A percentile compares a stretch with the other conserved stretches of the same genome.
Evolutionary conservation across 30 jellyfish, hydroid and myxozoan genomes (phyloP).

Genomic region (Aurelia sp.): DNA sequence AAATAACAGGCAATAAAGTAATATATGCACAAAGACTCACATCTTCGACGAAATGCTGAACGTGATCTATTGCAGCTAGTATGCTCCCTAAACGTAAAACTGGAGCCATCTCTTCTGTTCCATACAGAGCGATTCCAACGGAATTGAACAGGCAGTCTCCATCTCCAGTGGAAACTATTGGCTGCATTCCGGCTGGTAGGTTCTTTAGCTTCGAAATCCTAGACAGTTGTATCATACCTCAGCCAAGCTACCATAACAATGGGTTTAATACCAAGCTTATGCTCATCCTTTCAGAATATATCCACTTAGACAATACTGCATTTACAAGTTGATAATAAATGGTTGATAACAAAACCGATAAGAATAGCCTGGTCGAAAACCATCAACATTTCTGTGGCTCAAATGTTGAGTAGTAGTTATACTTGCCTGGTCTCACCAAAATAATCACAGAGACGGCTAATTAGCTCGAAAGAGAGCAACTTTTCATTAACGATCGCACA

Average conservation of each 20-base stretch:
- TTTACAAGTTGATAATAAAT: not conserved
- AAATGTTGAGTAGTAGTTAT: no score
- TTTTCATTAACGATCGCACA: no score
- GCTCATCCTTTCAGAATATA: not conserved
- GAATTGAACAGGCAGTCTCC: conserved; percentile 11
- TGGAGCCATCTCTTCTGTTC: not conserved
- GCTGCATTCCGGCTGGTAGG: conserved; percentile 10
- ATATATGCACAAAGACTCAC: not conserved
- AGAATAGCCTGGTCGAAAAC: no score
- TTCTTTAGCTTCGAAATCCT: conserved; percentile 7
- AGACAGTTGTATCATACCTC: not conserved
- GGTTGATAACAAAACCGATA: no score
- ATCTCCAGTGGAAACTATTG: conserved; percentile 3
- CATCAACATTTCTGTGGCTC: no score
- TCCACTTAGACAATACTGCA: not conserved
- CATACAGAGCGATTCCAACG: not conserved
- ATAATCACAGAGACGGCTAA: no score
- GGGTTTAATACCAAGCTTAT: not conserved
- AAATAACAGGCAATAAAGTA: not conserved
- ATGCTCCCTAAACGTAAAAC: conserved; percentile 2
- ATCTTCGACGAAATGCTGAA: conserved; percentile 6
- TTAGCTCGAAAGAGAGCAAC: no score
- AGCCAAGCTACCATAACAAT: not conserved
- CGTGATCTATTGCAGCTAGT: not conserved
- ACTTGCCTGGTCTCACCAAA: no score